Percentiles rank a stretch among this genome's conserved stretches.
Evolutionary conservation across 2,888 invertebrate species (phyloP).

Genomic region (Campoletis raptor): DNA sequence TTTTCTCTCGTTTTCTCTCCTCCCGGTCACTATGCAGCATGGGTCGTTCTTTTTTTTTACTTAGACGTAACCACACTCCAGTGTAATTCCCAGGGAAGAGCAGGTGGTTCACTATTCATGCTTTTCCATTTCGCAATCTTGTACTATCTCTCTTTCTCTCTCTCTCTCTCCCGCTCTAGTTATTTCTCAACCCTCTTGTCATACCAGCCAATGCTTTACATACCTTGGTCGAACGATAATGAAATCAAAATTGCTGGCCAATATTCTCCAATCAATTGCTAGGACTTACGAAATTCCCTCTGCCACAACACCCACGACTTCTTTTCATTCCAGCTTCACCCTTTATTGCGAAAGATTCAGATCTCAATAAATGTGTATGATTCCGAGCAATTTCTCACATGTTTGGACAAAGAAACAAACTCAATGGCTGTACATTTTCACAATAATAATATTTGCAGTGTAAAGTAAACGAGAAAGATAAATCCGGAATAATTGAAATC

Average conservation of each 20-base stretch:
- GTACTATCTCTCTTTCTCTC: not conserved
- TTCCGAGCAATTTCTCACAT: not conserved
- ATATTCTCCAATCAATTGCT: slow-evolving; percentile 79
- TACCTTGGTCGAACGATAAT: slow-evolving; percentile 67
- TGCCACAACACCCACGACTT: not conserved
- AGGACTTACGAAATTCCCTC: slow-evolving; percentile 55
- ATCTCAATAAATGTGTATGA: not conserved
- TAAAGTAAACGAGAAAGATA: not conserved
- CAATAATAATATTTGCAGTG: not conserved
- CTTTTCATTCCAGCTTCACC: not conserved
- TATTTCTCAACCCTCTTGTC: slow-evolving; percentile 12
- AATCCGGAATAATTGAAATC: not conserved
- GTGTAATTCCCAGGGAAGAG: slow-evolving; percentile 51
- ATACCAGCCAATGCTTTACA: slow-evolving; percentile 12
- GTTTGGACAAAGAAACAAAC: not conserved
- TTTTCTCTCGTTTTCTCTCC: slow-evolving; percentile 17
- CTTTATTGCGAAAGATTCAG: not conserved
- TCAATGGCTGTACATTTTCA: not conserved
- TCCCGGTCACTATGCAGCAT: not conserved
- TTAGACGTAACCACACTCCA: slow-evolving; percentile 1
- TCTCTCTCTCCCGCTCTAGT: not conserved
- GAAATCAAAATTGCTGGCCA: slow-evolving; percentile 78
- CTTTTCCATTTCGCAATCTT: not conserved
- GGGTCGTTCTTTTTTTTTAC: slow-evolving; percentile 1
- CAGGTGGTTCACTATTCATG: slow-evolving; percentile 33